Percentiles rank a stretch among this genome's conserved stretches.
Conservation (phyloP, 2,113 vertebrate species). For the Perca schrenkii region DNA sequence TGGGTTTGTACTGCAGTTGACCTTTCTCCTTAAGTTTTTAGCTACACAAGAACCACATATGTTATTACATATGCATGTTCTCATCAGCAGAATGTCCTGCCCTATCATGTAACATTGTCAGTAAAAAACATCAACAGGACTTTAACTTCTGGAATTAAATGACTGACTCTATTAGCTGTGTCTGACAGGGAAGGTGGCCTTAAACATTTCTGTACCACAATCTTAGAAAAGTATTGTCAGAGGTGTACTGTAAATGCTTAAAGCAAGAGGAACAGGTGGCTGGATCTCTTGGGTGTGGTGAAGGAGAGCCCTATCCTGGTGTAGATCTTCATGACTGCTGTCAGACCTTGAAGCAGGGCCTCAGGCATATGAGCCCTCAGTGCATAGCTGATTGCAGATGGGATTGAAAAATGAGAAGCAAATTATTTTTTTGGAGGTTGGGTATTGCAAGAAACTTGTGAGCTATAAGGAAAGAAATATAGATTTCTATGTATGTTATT, state of each 20-base stretch:
- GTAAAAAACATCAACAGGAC: neutral
- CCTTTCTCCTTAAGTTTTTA: neutral
- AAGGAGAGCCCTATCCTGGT: slow-evolving; percentile 29
- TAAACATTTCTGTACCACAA: neutral
- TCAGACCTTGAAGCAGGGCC: slow-evolving; percentile 61
- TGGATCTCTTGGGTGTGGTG: slow-evolving; percentile 23
- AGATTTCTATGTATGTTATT: neutral
- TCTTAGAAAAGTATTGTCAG: neutral
- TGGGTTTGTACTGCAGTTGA: neutral
- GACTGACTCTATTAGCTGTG: neutral
- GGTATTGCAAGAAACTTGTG: slow-evolving; percentile 6
- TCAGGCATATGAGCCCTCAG: slow-evolving; percentile 30
- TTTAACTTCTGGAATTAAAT: neutral
- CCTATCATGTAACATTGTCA: neutral
- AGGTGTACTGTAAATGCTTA: neutral
- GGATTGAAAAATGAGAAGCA: slow-evolving; percentile 10
- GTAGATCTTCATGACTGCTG: slow-evolving; percentile 44
- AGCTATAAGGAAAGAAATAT: neutral
- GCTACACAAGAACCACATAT: neutral
- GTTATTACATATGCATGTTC: neutral
- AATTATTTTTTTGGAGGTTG: neutral
- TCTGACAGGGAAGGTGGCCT: neutral
- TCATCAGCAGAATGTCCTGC: neutral
- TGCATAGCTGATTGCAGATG: slow-evolving; percentile 19
- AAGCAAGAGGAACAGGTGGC: slow-evolving; percentile 43